Base-by-base conservation (phyloP, 2,113 vertebrate species). In the Callipepla squamata region DNA sequence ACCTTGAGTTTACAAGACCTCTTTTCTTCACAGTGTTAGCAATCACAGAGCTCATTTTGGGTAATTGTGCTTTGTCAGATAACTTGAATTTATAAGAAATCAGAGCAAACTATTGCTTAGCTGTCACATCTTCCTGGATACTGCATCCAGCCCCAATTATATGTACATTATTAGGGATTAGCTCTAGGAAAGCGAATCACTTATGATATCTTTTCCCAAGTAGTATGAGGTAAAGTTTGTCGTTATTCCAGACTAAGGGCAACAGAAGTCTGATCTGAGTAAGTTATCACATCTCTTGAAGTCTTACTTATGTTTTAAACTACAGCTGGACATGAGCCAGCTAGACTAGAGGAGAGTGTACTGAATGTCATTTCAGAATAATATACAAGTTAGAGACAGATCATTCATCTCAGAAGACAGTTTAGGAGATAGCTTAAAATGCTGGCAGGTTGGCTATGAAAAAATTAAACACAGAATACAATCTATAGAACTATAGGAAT, bases 251-350 rank as follows among this genome's bases (percentile, higher is more conserved):
- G 48, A 68, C 69, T 75, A 65, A 65, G 12, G 36, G 12, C 53
- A 78, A 58, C 17, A 78, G 86, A 87, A 72, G 20, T 44, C 80
- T 75, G 84, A 95, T 69, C 40, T 79, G 77, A 95, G 81, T 72
- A 85, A 80, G 61, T 47, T 93, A 85, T 94, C 82, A 0, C 61
- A 84, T 92, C 83, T 92, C 91, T 50, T 40, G 2, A 86, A 89
- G 83, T 72, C 48, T 94, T 90, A 88, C 68, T 90, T 83, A 87
- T 66, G 73, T 84, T 92, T 82, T 94, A 91, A 76, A 32, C 87
- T 76, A 53, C 22, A 84, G 65, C 10, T 42, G 70, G 40, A 90
- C 70, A 78, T 61, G 18, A 85, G 47, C 21, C 44, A 50, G 40
- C 34, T 51, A 90, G n/a, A 20, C 18, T 85, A 66, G 66, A 85